Evolutionary conservation across 2,888 invertebrate species (phyloP).

Genomic region (Zeuzera pyrina): DNA sequence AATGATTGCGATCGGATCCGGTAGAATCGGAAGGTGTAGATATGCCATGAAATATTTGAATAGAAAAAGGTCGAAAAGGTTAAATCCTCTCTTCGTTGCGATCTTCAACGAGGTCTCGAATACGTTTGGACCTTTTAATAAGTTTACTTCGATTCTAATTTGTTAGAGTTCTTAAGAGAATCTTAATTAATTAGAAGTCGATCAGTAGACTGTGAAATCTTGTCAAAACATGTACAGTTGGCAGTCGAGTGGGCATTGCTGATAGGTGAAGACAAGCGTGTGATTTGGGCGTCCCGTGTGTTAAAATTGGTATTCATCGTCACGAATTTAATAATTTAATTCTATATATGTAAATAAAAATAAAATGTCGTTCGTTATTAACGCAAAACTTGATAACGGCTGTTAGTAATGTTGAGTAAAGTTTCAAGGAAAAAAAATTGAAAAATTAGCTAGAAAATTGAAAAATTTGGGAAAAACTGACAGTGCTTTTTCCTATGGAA

Average conservation of each 20-base stretch:
- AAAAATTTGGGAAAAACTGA: too few relatives aligned
- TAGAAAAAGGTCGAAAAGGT: neutral
- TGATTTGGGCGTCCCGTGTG: conserved; percentile 25
- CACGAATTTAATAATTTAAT: conserved; percentile 6
- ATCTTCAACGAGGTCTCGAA: neutral
- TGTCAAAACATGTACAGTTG: conserved; percentile 36
- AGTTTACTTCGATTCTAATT: conserved; percentile 5
- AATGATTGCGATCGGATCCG: too few relatives aligned
- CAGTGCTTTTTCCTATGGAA: too few relatives aligned
- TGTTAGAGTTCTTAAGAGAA: conserved; percentile 5
- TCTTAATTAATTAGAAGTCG: conserved; percentile 35
- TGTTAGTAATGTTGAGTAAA: too few relatives aligned
- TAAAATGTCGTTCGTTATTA: too few relatives aligned
- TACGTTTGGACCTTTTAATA: conserved; percentile 2
- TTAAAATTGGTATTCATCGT: conserved; percentile 17
- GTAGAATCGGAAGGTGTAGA: too few relatives aligned
- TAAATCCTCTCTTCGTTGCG: neutral
- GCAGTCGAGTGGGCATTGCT: conserved; percentile 31
- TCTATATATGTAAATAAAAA: too few relatives aligned
- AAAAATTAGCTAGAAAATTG: too few relatives aligned
- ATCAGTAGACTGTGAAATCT: conserved; percentile 44
- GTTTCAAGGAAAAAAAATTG: too few relatives aligned
- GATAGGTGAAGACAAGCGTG: conserved; percentile 44
- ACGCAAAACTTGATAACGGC: too few relatives aligned
- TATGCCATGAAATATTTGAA: conserved; percentile 1